phyloP scores from a whole-genome alignment of 2,888 invertebrate genomes.

The Cheilosia soror region DNA sequence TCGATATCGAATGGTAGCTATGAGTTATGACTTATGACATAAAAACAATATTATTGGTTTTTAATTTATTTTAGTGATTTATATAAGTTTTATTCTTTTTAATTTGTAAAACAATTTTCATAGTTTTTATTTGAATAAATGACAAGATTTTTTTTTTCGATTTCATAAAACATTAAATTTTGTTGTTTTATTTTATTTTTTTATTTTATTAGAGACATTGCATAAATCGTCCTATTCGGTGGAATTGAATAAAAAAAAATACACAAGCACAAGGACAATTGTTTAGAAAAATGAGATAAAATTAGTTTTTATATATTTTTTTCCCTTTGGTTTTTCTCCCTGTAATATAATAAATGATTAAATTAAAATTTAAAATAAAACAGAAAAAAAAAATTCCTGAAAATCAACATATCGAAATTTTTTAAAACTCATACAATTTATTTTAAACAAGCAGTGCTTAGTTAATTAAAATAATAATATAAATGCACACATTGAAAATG shows the following conservation, averaged over 20 bases:
- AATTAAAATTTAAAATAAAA: slow-evolving; percentile 7
- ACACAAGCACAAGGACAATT: slow-evolving; percentile 66
- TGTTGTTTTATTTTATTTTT: slow-evolving; percentile 30
- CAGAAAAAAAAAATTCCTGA: slow-evolving; percentile 36
- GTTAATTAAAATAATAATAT: slow-evolving; percentile 45
- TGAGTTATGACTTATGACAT: slow-evolving; percentile 44
- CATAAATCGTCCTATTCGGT: slow-evolving; percentile 47
- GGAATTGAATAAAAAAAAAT: slow-evolving; percentile 61
- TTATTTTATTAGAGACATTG: slow-evolving; percentile 4
- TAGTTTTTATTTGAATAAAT: slow-evolving; percentile 68
- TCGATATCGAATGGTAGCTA: slow-evolving; percentile 44
- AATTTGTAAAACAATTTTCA: slow-evolving; percentile 61
- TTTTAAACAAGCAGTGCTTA: slow-evolving; percentile 56
- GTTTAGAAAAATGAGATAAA: slow-evolving; percentile 31
- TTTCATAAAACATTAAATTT: slow-evolving; percentile 49
- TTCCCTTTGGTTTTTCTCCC: slow-evolving; percentile 60
- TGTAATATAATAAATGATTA: slow-evolving; percentile 38
- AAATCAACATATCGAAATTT: slow-evolving; percentile 66
- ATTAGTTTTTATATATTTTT: slow-evolving; percentile 6
- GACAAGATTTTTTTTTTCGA: slow-evolving; percentile 67
- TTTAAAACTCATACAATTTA: slow-evolving; percentile 49
- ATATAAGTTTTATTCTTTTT: slow-evolving; percentile 48
- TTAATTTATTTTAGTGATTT: slow-evolving; percentile 65
- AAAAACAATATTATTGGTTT: slow-evolving; percentile 9
- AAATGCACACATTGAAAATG: slow-evolving; percentile 39